phyloP scores from a whole-genome alignment of 2,888 invertebrate species.

The Hydropsyche betteni region DNA sequence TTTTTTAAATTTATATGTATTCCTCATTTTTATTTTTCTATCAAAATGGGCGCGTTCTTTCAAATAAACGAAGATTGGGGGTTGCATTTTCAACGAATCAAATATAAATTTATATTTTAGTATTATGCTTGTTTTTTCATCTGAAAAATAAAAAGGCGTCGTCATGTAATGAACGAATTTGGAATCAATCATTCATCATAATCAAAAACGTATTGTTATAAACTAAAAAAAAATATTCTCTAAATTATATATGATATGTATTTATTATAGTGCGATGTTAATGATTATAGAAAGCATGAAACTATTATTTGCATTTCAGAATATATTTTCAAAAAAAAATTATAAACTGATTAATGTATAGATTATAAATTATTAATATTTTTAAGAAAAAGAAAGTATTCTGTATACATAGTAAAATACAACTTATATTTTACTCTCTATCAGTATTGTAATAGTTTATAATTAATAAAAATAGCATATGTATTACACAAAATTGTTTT shows the following conservation, averaged over 20 bases:
- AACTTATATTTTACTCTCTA: conserved; percentile 33
- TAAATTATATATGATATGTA: too few species aligned
- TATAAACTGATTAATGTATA: conserved; percentile 23
- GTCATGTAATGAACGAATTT: not conserved
- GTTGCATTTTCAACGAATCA: not conserved
- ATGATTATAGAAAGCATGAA: conserved; percentile 15
- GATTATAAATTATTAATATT: conserved; percentile 10
- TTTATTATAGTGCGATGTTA: conserved; percentile 18
- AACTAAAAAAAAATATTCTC: not conserved
- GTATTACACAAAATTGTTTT: conserved; percentile 27
- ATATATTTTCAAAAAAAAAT: conserved; percentile 4
- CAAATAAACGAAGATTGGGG: not conserved
- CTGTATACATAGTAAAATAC: conserved; percentile 24
- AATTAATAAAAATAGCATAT: conserved; percentile 15
- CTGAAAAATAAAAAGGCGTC: not conserved
- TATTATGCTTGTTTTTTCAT: not conserved
- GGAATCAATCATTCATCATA: conserved; percentile 9
- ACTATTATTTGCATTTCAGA: conserved; percentile 20
- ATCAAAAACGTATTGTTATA: conserved; percentile 15
- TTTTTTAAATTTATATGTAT: too few species aligned
- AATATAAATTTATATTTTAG: not conserved
- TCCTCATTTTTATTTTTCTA: not conserved
- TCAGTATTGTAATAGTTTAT: conserved; percentile 34
- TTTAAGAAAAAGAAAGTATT: conserved; percentile 35
- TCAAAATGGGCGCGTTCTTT: not conserved